Conservation (phyloP, 2,113 vertebrate genomes). For the Sander vitreus region DNA sequence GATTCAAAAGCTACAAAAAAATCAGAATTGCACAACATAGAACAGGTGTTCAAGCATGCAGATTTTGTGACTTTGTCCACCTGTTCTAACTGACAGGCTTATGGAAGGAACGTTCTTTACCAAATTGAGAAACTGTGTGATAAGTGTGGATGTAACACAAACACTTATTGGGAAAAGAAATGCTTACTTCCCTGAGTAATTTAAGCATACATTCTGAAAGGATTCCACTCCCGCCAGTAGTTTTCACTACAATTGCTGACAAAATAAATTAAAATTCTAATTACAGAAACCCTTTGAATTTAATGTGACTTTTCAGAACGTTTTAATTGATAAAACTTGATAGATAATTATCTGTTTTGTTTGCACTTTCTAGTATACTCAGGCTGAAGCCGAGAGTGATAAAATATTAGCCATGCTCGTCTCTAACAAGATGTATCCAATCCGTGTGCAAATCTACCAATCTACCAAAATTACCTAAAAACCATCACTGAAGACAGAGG, state of each 20-base stretch:
- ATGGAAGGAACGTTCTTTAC: neutral
- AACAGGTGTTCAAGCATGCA: neutral
- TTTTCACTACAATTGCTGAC: neutral
- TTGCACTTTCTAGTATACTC: neutral
- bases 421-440: neutral
- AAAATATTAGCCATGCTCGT: neutral
- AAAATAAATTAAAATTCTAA: neutral
- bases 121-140: neutral
- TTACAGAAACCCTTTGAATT: neutral
- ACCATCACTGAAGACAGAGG: neutral
- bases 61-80: neutral
- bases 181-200: neutral
- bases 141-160: neutral
- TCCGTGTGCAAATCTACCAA: conserved; percentile 5
- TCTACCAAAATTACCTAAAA: neutral
- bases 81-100: neutral
- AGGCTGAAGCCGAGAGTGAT: neutral
- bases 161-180: neutral
- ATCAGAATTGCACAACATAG: neutral
- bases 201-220: neutral
- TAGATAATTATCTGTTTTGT: conserved; percentile 12
- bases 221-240: neutral
- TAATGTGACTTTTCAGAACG: neutral
- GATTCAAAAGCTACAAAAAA: neutral
- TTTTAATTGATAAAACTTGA: neutral